A percentile compares a stretch with the other conserved stretches of the same genome.
phyloP scores from a whole-genome alignment of 1,140 invertebrate genomes.

The Drosophila kikkawai region DNA sequence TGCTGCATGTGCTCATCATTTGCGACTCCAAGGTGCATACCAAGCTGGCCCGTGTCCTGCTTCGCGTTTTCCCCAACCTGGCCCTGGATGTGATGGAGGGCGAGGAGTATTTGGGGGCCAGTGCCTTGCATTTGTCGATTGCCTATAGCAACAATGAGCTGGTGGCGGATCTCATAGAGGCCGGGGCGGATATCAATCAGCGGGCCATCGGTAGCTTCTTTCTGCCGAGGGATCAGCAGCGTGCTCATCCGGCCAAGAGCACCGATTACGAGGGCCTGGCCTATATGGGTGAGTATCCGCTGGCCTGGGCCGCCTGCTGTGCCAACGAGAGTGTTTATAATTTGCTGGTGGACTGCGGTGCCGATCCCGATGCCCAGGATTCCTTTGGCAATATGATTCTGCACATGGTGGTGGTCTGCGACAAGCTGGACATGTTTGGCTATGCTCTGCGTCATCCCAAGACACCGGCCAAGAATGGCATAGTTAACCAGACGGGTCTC shows the following conservation, averaged over 20 bases:
- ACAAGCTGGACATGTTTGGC: slow-evolving; percentile 99
- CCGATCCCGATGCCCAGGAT: slow-evolving; percentile 96
- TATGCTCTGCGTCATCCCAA: slow-evolving; percentile 98
- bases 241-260: slow-evolving; percentile 89
- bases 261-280: slow-evolving; percentile 98
- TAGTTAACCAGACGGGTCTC: slow-evolving; percentile 94
- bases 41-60: slow-evolving; percentile 92
- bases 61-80: slow-evolving; percentile 96
- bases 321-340: slow-evolving; percentile 99
- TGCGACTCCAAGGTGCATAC: slow-evolving; percentile 93
- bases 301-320: slow-evolving; percentile 98
- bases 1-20: slow-evolving; percentile 97
- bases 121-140: slow-evolving; percentile 97
- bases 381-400: slow-evolving; percentile 98
- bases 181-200: slow-evolving; percentile 95
- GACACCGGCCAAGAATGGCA: slow-evolving; percentile 95
- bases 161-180: slow-evolving; percentile 96
- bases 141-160: slow-evolving; percentile 98
- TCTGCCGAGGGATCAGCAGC: slow-evolving; percentile 95
- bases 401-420: slow-evolving; percentile 99
- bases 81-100: slow-evolving; percentile 98
- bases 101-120: slow-evolving; percentile 98
- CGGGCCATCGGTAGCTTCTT: slow-evolving; percentile 97
- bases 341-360: slow-evolving; percentile 94
- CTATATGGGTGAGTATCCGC: slow-evolving; percentile 97